Percentiles rank a stretch among this genome's conserved stretches.
Conservation (phyloP, 2,797 vertebrate genomes). For the Platalea minor region DNA sequence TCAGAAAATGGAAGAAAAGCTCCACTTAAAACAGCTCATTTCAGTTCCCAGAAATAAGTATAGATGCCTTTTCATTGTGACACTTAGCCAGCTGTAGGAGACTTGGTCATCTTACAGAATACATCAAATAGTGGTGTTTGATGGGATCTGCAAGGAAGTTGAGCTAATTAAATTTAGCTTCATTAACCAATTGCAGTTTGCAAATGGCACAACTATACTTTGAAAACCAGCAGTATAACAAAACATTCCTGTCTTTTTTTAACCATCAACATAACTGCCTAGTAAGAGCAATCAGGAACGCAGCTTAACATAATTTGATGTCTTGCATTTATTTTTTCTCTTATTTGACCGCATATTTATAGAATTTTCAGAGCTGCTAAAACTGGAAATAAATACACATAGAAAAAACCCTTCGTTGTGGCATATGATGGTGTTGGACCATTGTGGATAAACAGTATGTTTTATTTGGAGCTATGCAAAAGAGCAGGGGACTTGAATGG, state of each 20-base stretch:
- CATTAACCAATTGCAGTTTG: constrained; percentile 75
- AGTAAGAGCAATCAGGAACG: constrained; percentile 32
- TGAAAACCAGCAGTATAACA: constrained; percentile 64
- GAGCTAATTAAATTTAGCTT: constrained; percentile 77
- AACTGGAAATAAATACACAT: not conserved
- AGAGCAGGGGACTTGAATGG: not conserved
- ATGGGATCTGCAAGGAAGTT: constrained; percentile 70
- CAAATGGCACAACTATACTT: constrained; percentile 67
- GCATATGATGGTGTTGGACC: not conserved
- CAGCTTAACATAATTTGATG: constrained; percentile 16
- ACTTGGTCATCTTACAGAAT: constrained; percentile 58
- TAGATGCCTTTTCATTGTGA: constrained; percentile 75
- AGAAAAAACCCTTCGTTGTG: not conserved
- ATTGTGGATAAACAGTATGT: not conserved
- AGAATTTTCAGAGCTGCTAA: constrained; percentile 28
- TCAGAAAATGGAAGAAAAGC: constrained; percentile 80
- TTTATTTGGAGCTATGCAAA: not conserved
- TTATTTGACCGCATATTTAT: not conserved
- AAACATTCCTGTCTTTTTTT: constrained; percentile 54
- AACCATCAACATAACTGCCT: constrained; percentile 21
- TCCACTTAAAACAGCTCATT: constrained; percentile 79
- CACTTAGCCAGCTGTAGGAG: constrained; percentile 72
- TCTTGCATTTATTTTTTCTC: not conserved
- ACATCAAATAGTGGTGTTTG: constrained; percentile 73
- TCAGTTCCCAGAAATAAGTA: constrained; percentile 77